Percentiles rank a stretch among this genome's conserved stretches.
Evolutionary conservation across 2,113 vertebrate genomes (phyloP).

Genomic region (Tautogolabrus adspersus): DNA sequence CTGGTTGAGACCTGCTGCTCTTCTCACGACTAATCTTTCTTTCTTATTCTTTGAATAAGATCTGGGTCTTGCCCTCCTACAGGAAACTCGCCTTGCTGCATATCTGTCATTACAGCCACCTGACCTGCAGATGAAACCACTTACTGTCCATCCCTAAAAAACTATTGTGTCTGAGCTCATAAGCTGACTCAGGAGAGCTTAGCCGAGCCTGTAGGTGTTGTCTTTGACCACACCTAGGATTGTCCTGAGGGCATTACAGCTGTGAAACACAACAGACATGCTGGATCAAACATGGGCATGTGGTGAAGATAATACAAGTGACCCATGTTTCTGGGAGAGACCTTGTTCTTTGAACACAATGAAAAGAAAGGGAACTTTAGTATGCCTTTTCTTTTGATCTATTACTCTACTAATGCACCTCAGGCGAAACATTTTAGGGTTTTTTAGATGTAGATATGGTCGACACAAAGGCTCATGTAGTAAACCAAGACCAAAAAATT

Average conservation of each 20-base stretch:
- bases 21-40: no score
- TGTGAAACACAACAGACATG: background rate
- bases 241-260: background rate
- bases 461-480: background rate
- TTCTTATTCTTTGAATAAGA: background rate
- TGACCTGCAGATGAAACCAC: background rate
- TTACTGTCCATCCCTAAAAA: background rate
- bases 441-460: background rate
- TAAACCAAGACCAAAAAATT: no score
- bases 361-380: background rate
- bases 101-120: background rate
- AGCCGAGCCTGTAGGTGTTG: background rate
- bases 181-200: background rate
- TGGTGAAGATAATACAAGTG: background rate
- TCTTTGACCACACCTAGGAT: constrained; percentile 21
- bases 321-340: background rate
- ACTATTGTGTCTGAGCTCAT: background rate
- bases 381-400: background rate
- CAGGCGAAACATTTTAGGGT: background rate
- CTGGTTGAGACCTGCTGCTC: background rate
- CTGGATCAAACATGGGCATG: background rate
- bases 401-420: background rate
- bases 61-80: background rate
- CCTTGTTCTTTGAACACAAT: background rate
- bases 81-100: constrained; percentile 35